Evolutionary conservation across 2,888 invertebrate species (phyloP), one percentile per base, ranked within the genome.

Genomic region (Spialia ferax): DNA sequence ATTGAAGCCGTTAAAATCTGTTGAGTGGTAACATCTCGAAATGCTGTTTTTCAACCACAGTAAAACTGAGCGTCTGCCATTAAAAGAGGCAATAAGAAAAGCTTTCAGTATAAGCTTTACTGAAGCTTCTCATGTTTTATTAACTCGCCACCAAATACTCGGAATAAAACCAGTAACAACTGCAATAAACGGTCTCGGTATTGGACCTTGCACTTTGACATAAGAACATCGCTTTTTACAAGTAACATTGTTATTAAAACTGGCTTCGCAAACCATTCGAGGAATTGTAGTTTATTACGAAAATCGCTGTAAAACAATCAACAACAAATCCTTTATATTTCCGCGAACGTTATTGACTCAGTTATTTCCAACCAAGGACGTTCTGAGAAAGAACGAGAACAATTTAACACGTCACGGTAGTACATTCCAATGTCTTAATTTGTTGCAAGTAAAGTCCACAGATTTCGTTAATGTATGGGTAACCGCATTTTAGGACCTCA

Each of bases 401-500:
- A 66, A 60, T 59, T 59, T 65, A 29, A 71, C 60, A 55, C 54
- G 74, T 77, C 71, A 74, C 56, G 70, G 73, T 65, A 62, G 66
- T 45, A 13, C 52, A 66, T 68, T 71, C 70, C 72, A 75, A 77
- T 72, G 73, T 77, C 77, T 81, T 82, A 82, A 85, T 86, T 89
- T 81, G 79, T 66, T 66, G 45, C 54, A 60, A 66, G 66, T 60
- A 32, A 56, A 38, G 23, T 20, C 38, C 74, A 79, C 77, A 79
- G 80, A 75, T 79, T 71, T 78, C 72, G 73, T 74, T 83, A 80
- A 82, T 84, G 81, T 81, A 81, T 79, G 80, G 81, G 69, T 77
- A 77, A 89, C 89, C 89, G 73, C 82, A 81, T 78, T 84, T 83
- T 79, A 71, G 77, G 90, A 88, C 89, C 87, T 84, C 91, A 90